phyloP scores from a whole-genome alignment of 2,113 vertebrate species.

The Megaceryle maxima region DNA sequence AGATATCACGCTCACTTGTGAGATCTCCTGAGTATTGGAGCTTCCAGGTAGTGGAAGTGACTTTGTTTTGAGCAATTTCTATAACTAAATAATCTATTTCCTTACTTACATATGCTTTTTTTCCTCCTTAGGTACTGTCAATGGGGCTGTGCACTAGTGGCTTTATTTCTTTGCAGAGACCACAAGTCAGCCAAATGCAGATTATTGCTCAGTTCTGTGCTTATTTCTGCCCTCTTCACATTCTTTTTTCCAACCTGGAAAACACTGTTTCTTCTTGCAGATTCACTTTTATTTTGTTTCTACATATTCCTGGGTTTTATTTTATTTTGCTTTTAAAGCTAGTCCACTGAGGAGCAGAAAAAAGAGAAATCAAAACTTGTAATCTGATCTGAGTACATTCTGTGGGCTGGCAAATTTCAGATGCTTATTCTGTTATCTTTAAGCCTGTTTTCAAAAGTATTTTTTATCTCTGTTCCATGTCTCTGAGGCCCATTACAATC shows the following conservation, averaged over 20 bases:
- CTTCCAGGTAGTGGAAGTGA: not conserved
- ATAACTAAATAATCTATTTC: not conserved
- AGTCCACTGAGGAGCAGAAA: fast-evolving
- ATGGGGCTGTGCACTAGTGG: not conserved
- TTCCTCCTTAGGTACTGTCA: not conserved
- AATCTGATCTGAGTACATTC: not conserved
- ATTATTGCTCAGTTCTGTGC: not conserved
- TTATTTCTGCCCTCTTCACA: not conserved
- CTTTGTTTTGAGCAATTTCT: not conserved
- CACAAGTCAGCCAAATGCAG: not conserved
- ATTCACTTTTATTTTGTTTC: not conserved
- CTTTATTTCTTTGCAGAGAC: not conserved
- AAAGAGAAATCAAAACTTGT: not conserved
- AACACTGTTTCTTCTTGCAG: not conserved
- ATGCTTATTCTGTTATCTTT: not conserved
- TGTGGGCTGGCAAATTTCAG: not conserved
- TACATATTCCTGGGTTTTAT: not conserved
- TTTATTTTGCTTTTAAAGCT: not conserved
- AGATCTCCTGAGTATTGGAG: not conserved
- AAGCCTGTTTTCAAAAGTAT: slow-evolving; percentile 1
- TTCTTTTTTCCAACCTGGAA: not conserved
- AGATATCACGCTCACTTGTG: not conserved
- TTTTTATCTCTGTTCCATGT: not conserved
- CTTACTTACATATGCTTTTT: not conserved
- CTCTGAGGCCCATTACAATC: not conserved